A percentile compares a stretch with the other conserved stretches of the same genome.
phyloP scores from a whole-genome alignment of 2,888 invertebrate species.

The Melieria crassipennis region DNA sequence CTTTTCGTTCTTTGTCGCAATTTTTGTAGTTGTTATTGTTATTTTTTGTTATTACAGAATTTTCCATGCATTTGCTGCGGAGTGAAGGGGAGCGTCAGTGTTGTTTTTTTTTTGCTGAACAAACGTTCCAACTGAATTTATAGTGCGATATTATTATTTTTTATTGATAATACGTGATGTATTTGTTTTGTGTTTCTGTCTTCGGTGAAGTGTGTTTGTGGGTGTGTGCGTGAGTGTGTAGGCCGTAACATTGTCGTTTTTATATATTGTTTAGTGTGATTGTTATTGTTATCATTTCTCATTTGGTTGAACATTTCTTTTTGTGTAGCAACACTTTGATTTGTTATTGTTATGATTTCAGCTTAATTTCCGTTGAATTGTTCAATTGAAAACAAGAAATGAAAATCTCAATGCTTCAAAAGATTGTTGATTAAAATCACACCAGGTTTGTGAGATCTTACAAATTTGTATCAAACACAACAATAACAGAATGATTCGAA shows the following conservation, averaged over 20 bases:
- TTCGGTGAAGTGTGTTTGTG: constrained; percentile 33
- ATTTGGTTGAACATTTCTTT: constrained; percentile 10
- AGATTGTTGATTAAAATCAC: no score
- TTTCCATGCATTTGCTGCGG: neutral
- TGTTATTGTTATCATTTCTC: constrained; percentile 9
- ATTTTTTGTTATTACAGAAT: constrained; percentile 55
- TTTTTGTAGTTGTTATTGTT: constrained; percentile 19
- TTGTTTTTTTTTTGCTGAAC: constrained; percentile 6
- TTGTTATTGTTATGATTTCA: neutral
- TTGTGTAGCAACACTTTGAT: neutral
- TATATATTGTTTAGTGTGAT: constrained; percentile 15
- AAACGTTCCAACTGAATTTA: constrained; percentile 49
- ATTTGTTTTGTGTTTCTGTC: constrained; percentile 36
- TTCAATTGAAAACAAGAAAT: no score
- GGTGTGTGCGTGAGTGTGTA: constrained; percentile 18
- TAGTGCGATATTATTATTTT: constrained; percentile 62
- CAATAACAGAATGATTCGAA: no score
- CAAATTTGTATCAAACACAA: no score
- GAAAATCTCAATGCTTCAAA: no score
- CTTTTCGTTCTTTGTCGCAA: neutral
- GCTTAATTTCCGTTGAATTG: no score
- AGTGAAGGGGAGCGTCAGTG: constrained; percentile 12
- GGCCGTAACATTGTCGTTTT: constrained; percentile 18
- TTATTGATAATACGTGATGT: constrained; percentile 64
- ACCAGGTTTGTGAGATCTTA: no score